A percentile compares a stretch with the other conserved stretches of the same genome.
These are phyloP conservation scores for Erebia palarica DNA, from an alignment of 2,888 invertebrate genomes.

Conservation along the genomic window DNA sequence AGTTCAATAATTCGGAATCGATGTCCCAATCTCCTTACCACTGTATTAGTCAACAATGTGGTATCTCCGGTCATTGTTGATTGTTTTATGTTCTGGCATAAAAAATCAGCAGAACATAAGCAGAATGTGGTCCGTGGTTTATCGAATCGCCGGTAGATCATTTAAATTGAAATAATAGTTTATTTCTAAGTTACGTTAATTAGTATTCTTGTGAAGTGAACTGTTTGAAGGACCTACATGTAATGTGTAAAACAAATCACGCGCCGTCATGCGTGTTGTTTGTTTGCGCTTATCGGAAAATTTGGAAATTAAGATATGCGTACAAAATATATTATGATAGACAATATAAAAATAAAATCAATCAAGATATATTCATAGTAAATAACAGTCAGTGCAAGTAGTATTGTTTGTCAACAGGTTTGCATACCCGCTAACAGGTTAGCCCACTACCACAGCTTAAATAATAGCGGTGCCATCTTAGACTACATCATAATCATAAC, in stretches of 20 bases:
- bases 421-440: too few relatives aligned
- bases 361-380: too few relatives aligned
- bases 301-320: background rate
- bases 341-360: too few relatives aligned
- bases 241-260: slow-evolving; percentile 4
- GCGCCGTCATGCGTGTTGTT: slow-evolving; percentile 3
- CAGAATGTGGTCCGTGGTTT: slow-evolving; percentile 22
- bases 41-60: slow-evolving; percentile 30
- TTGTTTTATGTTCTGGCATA: slow-evolving; percentile 41
- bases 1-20: background rate
- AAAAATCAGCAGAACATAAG: slow-evolving; percentile 8
- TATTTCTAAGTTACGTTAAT: background rate
- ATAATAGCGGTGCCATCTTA: too few relatives aligned
- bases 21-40: background rate
- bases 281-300: background rate
- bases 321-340: background rate
- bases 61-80: slow-evolving; percentile 56
- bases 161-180: slow-evolving; percentile 4
- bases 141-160: background rate
- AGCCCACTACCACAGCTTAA: too few relatives aligned
- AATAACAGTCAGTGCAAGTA: too few relatives aligned
- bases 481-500: too few relatives aligned
- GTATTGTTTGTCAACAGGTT: too few relatives aligned
- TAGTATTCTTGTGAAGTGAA: slow-evolving; percentile 4
- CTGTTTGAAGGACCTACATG: slow-evolving; percentile 1